Percentiles rank a stretch among this genome's conserved stretches.
These are phyloP conservation scores for Pentamera pediparva DNA, from an alignment of 53 echinoderm and acorn worm species.

Conservation along the genomic window DNA sequence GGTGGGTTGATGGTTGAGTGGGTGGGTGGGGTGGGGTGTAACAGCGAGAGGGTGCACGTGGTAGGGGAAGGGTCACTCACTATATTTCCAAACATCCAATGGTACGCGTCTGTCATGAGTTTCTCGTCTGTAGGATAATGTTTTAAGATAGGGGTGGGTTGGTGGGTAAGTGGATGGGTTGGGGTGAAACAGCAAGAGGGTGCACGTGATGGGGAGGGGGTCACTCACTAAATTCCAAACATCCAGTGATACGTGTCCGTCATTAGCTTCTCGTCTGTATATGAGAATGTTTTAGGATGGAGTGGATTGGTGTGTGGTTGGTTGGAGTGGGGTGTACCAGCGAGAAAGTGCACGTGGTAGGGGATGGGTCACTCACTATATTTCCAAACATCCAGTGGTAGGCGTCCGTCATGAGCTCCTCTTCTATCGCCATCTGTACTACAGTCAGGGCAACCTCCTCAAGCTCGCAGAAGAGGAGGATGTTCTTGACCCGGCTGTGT, in stretches of 20 bases:
- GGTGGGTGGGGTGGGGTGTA: too few species aligned
- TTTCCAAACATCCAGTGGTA: slow-evolving; percentile 90
- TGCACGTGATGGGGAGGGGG: too few species aligned
- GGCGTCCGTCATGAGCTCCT: slow-evolving; percentile 64
- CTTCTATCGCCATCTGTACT: slow-evolving; percentile 60
- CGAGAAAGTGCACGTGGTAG: too few species aligned
- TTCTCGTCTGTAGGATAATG: slow-evolving; percentile 59
- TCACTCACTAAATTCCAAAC: too few species aligned
- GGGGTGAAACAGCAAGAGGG: too few species aligned
- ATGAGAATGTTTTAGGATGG: too few species aligned
- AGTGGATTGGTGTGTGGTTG: too few species aligned
- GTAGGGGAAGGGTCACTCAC: slow-evolving; percentile 31
- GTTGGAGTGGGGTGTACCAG: too few species aligned
- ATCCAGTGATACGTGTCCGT: slow-evolving; percentile 81
- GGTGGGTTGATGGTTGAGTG: too few species aligned
- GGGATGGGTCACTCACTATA: slow-evolving; percentile 42
- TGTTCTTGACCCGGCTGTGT: slow-evolving; percentile 57
- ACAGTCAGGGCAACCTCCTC: slow-evolving; percentile 60
- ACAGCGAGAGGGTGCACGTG: too few species aligned
- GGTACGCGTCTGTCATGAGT: slow-evolving; percentile 74
- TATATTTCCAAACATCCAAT: slow-evolving; percentile 82
- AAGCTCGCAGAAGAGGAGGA: slow-evolving; percentile 73
- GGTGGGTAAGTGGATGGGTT: too few species aligned
- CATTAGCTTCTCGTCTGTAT: slow-evolving; percentile 67
- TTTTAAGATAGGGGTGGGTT: slow-evolving; percentile 45